Evolutionary conservation across 2,888 invertebrate genomes (phyloP).

Genomic region (Ariolimax columbianus): DNA sequence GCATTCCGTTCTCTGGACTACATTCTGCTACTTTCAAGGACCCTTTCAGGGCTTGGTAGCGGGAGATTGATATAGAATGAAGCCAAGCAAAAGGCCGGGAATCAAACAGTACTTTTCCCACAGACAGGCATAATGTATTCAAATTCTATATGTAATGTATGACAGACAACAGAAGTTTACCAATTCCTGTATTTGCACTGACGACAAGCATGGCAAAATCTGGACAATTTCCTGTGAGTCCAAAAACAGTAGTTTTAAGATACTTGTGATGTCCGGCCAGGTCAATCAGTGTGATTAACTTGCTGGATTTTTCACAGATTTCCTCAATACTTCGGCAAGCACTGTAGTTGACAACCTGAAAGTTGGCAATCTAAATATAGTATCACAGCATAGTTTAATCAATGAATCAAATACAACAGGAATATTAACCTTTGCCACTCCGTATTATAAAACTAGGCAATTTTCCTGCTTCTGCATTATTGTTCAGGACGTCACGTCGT

Average conservation of each 20-base stretch:
- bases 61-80: too few relatives aligned
- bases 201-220: constrained; percentile 93
- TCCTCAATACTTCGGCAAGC: constrained; percentile 94
- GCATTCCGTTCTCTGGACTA: too few relatives aligned
- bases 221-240: constrained; percentile 94
- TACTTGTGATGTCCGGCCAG: constrained; percentile 97
- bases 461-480: too few relatives aligned
- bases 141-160: background rate
- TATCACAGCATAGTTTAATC: background rate
- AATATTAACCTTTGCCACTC: too few relatives aligned
- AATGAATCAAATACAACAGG: too few relatives aligned
- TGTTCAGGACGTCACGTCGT: too few relatives aligned
- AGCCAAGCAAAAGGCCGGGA: too few relatives aligned
- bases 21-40: too few relatives aligned
- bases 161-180: constrained; percentile 60
- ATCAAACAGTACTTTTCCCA: too few relatives aligned
- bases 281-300: constrained; percentile 93
- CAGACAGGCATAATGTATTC: too few relatives aligned
- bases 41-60: too few relatives aligned
- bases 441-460: too few relatives aligned
- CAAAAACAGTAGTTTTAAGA: constrained; percentile 95
- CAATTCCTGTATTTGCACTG: constrained; percentile 86
- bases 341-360: constrained; percentile 88
- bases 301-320: constrained; percentile 94
- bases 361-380: background rate